These are phyloP conservation scores for Tenodera sinensis DNA, from an alignment of 2,888 invertebrate genomes.

Conservation along the genomic window DNA sequence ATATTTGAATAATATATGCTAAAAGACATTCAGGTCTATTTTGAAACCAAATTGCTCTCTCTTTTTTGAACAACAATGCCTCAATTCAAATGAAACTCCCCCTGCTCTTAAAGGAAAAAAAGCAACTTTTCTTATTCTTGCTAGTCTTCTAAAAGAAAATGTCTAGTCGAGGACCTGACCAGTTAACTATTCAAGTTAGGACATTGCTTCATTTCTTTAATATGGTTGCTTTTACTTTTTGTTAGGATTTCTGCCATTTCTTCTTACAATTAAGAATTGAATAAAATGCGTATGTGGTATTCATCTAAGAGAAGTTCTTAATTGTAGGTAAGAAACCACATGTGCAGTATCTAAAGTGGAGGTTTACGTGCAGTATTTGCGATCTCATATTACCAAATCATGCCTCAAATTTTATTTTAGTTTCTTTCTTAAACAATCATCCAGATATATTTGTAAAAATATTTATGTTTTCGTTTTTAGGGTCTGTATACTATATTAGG, in stretches of 20 bases:
- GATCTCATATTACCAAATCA: slow-evolving; percentile 24
- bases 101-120: neutral
- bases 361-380: slow-evolving; percentile 22
- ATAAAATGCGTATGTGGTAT: neutral
- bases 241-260: neutral
- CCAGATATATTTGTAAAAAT: slow-evolving; percentile 6
- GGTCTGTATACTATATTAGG: neutral
- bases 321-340: neutral
- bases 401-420: slow-evolving; percentile 20
- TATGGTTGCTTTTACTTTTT: slow-evolving; percentile 8
- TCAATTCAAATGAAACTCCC: neutral
- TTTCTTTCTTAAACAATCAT: slow-evolving; percentile 10
- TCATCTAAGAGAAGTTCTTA: neutral
- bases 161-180: slow-evolving; percentile 31
- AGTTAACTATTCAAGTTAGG: slow-evolving; percentile 16
- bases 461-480: slow-evolving; percentile 2
- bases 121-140: slow-evolving; percentile 15
- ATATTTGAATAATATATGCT: neutral
- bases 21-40: neutral
- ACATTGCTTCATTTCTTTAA: neutral
- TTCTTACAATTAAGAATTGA: neutral
- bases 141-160: slow-evolving; percentile 31
- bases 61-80: neutral
- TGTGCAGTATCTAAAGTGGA: neutral
- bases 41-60: neutral